Evolutionary conservation across 1,140 invertebrate species (phyloP), one percentile per base, ranked within the genome.

Genomic region (Palaemon carinicauda): DNA sequence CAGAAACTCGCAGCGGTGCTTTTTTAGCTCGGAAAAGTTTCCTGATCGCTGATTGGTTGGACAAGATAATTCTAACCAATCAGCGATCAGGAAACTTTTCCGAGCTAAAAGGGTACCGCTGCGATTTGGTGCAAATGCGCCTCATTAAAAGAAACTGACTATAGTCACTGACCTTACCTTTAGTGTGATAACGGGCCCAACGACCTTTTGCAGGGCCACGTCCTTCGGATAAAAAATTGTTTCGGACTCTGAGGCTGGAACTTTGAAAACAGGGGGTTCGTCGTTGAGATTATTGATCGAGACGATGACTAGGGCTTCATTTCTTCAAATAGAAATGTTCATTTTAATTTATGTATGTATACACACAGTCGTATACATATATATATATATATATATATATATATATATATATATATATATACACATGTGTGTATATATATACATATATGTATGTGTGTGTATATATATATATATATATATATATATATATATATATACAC

Each of bases 151-250:
- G n/a, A n/a, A n/a, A n/a, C n/a, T n/a, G n/a, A 53, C 21, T 29
- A 24, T 24, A 24, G 17, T 24, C 10, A 41, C n/a, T 21, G 5
- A 41, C 0, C 73, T 41, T 21, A 88, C 88, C 79, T 78, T 27
- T 14, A 86, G 73, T 5, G 56, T 86, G 71, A 82, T 69, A 50
- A 88, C 88, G 0, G 88, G 88, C 3, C 88, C 88, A 27, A 86
- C 88, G 9, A 84, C 78, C 69, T 52, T 73, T 60, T 84, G 78
- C 1, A 88, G 82, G 60, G 29, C 82, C 27, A 41, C 17, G 71
- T 88, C 77, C 12, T 14, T 75, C 0, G 88, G 88, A 73, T 88
- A 88, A 24, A 80, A 82, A 15, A 86, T n/a, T 12, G 74, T 51
- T 19, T 15, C 1, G 19, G 41, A 12, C 4, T 12, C 12, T 21